Conservation (phyloP, 2,888 invertebrate genomes). For the Tenthredo amoena region DNA sequence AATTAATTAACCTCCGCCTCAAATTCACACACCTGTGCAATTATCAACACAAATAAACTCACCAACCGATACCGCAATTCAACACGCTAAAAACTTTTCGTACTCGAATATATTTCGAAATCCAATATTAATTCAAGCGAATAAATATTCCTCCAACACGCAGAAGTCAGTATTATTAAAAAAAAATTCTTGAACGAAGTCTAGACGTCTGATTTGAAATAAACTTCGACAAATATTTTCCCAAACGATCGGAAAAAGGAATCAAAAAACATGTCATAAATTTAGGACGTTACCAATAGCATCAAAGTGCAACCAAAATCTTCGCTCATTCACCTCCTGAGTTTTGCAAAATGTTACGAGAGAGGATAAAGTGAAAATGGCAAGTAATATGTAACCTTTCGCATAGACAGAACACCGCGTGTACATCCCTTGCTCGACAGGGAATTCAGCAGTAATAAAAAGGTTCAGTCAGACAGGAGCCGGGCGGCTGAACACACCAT, state of each 20-base stretch:
- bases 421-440: background rate
- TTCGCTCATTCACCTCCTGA: background rate
- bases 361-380: background rate
- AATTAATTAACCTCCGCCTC: background rate
- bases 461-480: conserved; percentile 16
- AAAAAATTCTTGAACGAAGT: background rate
- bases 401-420: background rate
- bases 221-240: background rate
- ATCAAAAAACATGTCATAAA: background rate
- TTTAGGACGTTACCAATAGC: background rate
- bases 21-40: background rate
- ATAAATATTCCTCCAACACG: background rate
- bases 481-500: background rate
- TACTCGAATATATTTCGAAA: background rate
- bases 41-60: background rate
- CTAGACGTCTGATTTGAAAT: background rate
- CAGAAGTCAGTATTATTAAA: background rate
- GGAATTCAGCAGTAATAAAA: conserved; percentile 33
- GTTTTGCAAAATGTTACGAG: background rate
- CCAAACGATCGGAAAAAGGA: background rate
- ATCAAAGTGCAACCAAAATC: background rate
- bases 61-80: background rate
- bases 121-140: background rate
- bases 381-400: background rate
- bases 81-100: background rate